A percentile compares a stretch with the other conserved stretches of the same genome.
phyloP scores from a whole-genome alignment of 2,888 invertebrate species.

The Trichogramma evanescens region DNA sequence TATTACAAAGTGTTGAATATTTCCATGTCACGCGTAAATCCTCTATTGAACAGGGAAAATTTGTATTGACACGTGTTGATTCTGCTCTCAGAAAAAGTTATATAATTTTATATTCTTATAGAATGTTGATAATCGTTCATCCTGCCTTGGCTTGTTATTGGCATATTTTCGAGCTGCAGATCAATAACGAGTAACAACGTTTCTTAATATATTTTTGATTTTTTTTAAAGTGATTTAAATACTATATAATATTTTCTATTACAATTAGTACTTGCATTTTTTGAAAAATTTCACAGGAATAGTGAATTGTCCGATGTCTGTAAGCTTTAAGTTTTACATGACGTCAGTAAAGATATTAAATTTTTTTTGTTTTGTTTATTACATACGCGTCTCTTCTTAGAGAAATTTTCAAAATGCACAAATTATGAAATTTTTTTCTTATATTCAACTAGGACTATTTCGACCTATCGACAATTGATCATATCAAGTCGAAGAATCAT shows the following conservation, averaged over 20 bases:
- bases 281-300: constrained; percentile 33
- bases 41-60: constrained; percentile 12
- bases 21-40: neutral
- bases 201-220: constrained; percentile 9
- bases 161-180: constrained; percentile 13
- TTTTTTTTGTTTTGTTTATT: neutral
- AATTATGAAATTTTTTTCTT: neutral
- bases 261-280: constrained; percentile 30
- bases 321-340: neutral
- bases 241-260: constrained; percentile 24
- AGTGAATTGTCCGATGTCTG: constrained; percentile 13
- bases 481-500: constrained; percentile 5
- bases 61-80: constrained; percentile 10
- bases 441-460: neutral
- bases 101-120: neutral
- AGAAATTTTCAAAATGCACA: constrained; percentile 9
- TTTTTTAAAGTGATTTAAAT: constrained; percentile 9
- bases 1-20: constrained; percentile 20
- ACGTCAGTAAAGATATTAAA: neutral
- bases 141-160: constrained; percentile 2
- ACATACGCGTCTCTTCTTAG: neutral
- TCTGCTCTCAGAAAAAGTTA: constrained; percentile 3
- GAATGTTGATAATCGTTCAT: constrained; percentile 5
- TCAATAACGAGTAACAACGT: constrained; percentile 16
- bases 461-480: constrained; percentile 4